Evolutionary conservation across 1,140 invertebrate genomes (phyloP).

Genomic region (Tetranychus cinnabarinus): DNA sequence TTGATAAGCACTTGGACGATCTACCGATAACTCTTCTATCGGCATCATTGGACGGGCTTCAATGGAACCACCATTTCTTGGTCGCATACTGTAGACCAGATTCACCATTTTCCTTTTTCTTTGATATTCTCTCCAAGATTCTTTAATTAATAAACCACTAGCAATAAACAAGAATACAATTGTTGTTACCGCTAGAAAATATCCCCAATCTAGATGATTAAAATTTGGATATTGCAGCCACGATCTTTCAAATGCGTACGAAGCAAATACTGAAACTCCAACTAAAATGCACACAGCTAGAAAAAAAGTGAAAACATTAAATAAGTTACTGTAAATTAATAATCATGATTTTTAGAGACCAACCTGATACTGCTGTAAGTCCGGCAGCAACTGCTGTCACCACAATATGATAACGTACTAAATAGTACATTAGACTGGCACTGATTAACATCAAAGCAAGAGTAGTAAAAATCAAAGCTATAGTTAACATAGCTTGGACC

Average conservation of each 20-base stretch:
- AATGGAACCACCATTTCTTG: conserved; percentile 5
- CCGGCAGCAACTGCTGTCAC: conserved; percentile 40
- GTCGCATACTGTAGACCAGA: conserved; percentile 17
- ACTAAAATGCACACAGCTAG: conserved; percentile 30
- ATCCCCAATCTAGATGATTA: conserved; percentile 87
- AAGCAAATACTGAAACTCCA: conserved; percentile 59
- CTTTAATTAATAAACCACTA: conserved; percentile 19
- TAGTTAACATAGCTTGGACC: conserved; percentile 68
- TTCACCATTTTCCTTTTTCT: conserved; percentile 11
- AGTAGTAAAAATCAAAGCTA: conserved; percentile 36
- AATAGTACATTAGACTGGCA: conserved; percentile 42
- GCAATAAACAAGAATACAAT: conserved; percentile 47
- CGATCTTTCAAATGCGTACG: conserved; percentile 60
- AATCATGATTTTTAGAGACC: neutral
- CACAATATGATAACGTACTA: conserved; percentile 57
- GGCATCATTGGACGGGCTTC: neutral
- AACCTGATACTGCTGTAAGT: conserved; percentile 39
- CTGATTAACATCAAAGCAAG: conserved; percentile 40
- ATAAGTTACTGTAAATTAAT: neutral
- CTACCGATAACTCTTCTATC: neutral
- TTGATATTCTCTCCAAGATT: conserved; percentile 10
- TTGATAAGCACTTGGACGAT: neutral
- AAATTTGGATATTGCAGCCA: conserved; percentile 88
- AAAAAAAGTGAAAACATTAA: neutral
- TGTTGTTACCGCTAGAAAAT: conserved; percentile 60